Base-by-base conservation (phyloP, 2,797 vertebrate species). In the Neosilurus hyrtlii region DNA sequence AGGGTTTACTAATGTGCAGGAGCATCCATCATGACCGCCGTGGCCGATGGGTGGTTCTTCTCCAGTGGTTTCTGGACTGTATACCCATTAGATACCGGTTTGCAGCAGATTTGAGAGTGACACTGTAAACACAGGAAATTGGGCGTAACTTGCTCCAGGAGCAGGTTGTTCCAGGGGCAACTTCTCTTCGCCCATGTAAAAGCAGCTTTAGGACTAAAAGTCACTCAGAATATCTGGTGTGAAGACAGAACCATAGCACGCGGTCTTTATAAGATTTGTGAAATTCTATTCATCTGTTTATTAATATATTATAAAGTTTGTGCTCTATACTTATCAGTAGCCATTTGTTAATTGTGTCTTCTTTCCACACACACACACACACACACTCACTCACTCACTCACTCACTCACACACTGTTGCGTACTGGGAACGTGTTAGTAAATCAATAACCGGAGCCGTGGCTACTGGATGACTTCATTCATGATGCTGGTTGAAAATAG, bases 381-480 rank as follows among this genome's bases (percentile, higher is more conserved):
- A 51, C 62, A 79, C 49, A 54, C 61, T 49, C 75, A 49, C 37
- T 51, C 35, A 15, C 67, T 43, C 67, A 73, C 73, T 35, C 5
- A 35, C 26, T 56, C 22, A 71, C 16, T 26, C 49, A 30, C 15
- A 61, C 15, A 30, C 18, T 16, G 30, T 16, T 43, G 14, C 24
- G 24, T 57, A 59, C 73, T 26, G 22, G 15, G 26, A 57, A 75
- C n/a, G 24, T 22, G 9, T 67, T 35, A 56, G 62, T 68, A 26
- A 77, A 76, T 76, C 35, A 77, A n/a, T 77, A 61, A 80, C 75
- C 80, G 86, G 86, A 89, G 84, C 90, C 89, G 86, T 71, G 62
- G 24, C 74, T 73, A 72, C 72, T 65, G 24, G 83, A 54, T 86
- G 87, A 88, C 84, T 81, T 87, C 22, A 24, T 85, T 83, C 86